Percentiles rank a stretch among this genome's conserved stretches.
These are phyloP conservation scores for Heliocidaris tuberculata DNA, from an alignment of 35 echinoderm and acorn worm species.

Conservation along the genomic window DNA sequence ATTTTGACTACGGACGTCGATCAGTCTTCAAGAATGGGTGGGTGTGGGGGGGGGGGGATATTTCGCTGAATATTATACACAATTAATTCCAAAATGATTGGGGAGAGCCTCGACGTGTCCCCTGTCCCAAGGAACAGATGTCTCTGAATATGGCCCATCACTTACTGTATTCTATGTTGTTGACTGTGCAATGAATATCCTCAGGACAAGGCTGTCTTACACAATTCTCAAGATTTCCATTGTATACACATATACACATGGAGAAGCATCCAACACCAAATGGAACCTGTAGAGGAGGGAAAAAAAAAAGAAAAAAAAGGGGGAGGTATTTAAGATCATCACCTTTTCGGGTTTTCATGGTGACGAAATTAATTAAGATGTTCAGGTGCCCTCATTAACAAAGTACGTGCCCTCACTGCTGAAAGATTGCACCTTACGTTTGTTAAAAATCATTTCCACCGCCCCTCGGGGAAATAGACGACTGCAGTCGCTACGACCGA, in stretches of 20 bases:
- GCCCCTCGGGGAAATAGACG: too few species aligned
- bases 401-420: too few species aligned
- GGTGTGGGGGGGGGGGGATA: too few species aligned
- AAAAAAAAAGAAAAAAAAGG: neutral
- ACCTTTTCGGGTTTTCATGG: too few species aligned
- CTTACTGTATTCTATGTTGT: slow-evolving; percentile 32
- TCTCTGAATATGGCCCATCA: neutral
- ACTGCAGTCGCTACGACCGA: too few species aligned
- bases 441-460: too few species aligned
- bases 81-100: neutral
- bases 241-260: neutral
- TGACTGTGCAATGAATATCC: neutral
- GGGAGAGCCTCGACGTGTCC: neutral
- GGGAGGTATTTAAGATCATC: too few species aligned
- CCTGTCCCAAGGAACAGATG: neutral
- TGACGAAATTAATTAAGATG: too few species aligned
- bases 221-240: slow-evolving; percentile 22
- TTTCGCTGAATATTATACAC: neutral
- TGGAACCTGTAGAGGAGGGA: neutral
- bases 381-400: too few species aligned
- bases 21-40: too few species aligned
- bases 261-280: neutral
- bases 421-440: too few species aligned
- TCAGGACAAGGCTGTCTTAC: neutral
- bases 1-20: too few species aligned